Evolutionary conservation across 2,888 invertebrate species (phyloP).

Genomic region (Acanthoscelides obtectus): DNA sequence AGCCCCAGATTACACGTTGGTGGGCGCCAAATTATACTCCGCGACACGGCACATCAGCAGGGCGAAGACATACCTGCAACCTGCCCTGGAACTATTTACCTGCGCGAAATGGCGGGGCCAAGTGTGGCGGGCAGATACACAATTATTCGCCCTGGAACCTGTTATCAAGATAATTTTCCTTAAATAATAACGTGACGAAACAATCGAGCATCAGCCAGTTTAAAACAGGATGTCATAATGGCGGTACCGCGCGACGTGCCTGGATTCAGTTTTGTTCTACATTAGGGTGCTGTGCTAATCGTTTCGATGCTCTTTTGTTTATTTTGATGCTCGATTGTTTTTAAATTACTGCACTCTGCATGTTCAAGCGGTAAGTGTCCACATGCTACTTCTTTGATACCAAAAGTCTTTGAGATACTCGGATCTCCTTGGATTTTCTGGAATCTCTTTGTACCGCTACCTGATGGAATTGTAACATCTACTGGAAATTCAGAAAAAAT

Average conservation of each 20-base stretch:
- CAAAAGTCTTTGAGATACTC: too few species aligned
- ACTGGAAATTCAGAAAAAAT: too few species aligned
- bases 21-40: neutral
- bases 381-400: too few species aligned
- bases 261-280: neutral
- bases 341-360: too few species aligned
- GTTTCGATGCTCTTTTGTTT: too few species aligned
- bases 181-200: slow-evolving; percentile 16
- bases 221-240: neutral
- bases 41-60: neutral
- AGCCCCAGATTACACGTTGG: neutral
- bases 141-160: slow-evolving; percentile 15
- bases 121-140: slow-evolving; percentile 5
- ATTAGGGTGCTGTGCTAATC: neutral
- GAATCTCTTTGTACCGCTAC: too few species aligned
- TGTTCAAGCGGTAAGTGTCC: too few species aligned
- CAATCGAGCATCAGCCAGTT: slow-evolving; percentile 3
- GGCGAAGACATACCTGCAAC: too few species aligned
- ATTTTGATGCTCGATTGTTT: too few species aligned
- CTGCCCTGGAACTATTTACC: neutral
- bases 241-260: too few species aligned
- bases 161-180: slow-evolving; percentile 18
- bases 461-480: too few species aligned
- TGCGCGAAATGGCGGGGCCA: neutral
- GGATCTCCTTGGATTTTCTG: too few species aligned